phyloP scores from a whole-genome alignment of 2,888 invertebrate species.

The Ariolimax columbianus region DNA sequence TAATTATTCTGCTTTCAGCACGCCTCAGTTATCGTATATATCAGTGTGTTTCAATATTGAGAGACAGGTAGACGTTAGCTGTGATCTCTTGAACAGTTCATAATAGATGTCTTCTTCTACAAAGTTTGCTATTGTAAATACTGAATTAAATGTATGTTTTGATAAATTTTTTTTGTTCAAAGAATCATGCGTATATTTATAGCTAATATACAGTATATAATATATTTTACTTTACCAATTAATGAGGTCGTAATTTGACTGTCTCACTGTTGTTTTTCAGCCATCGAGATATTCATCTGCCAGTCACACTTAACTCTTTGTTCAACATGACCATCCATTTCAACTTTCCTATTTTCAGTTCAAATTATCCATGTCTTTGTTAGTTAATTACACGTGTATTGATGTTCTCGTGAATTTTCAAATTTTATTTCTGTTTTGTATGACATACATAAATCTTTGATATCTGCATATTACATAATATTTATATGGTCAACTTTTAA shows the following conservation, averaged over 20 bases:
- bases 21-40: background rate
- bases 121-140: background rate
- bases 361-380: background rate
- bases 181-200: background rate
- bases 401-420: too few species aligned
- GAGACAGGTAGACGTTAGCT: background rate
- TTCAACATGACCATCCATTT: background rate
- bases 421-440: too few species aligned
- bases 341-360: background rate
- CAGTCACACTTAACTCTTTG: background rate
- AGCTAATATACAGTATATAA: background rate
- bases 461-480: too few species aligned
- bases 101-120: background rate
- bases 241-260: background rate
- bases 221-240: background rate
- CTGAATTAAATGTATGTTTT: background rate
- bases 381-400: background rate
- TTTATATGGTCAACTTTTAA: too few species aligned
- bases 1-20: too few species aligned
- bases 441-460: too few species aligned
- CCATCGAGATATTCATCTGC: background rate
- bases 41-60: background rate
- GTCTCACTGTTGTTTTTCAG: conserved; percentile 26
- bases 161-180: background rate
- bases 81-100: background rate